Evolutionary conservation across 1,140 invertebrate genomes (phyloP), one percentile per base, ranked within the genome.

Genomic region (Xylocopa sonorina): DNA sequence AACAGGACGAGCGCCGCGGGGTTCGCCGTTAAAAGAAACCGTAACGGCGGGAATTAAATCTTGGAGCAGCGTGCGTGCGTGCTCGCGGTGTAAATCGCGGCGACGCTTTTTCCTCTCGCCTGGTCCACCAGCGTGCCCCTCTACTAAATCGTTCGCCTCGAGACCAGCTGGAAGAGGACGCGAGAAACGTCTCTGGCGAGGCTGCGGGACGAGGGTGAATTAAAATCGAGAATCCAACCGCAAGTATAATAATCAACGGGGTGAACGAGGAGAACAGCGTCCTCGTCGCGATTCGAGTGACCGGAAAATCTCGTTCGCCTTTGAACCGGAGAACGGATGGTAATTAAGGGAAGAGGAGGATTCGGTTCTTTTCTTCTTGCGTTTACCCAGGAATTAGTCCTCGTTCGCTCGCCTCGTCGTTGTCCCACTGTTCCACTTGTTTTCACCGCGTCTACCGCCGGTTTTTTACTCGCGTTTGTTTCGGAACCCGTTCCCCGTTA

Each of bases 401-500:
- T 41, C 1, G 51, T 34, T n/a, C 16, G 1, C 34, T 51, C 34
- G 24, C 34, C 21, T 9, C 0, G 18, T 6, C 3, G 4, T 41
- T 3, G 0, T 38, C 7, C 12, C 3, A n/a, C 5, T 14, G 0
- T 3, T 18, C 3, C 2, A 2, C 6, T 4, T 18, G 32, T 50
- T 41, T 29, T 29, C 46, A 16, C 9, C 16, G 1, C 27, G 14
- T n/a, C 12, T 16, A 53, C 5, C 27, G 0, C n/a, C 21, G 68
- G 1, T 73, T 73, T 67, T 73, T 71, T 51, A 51, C 64, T 57
- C 64, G 24, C 75, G 82, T 85, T 85, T 81, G 78, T 85, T 85
- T 83, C 80, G 48, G 50, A 71, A 83, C 24, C 34, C 46, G 48
- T 38, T 21, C n/a, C 38, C 58, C 27, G 5, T n/a, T n/a, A 27